Percentiles rank a stretch among this genome's conserved stretches.
These are phyloP conservation scores for Dendrophyllia cribrosa DNA, from an alignment of 64 coral and sea anemone genomes.

Conservation along the genomic window DNA sequence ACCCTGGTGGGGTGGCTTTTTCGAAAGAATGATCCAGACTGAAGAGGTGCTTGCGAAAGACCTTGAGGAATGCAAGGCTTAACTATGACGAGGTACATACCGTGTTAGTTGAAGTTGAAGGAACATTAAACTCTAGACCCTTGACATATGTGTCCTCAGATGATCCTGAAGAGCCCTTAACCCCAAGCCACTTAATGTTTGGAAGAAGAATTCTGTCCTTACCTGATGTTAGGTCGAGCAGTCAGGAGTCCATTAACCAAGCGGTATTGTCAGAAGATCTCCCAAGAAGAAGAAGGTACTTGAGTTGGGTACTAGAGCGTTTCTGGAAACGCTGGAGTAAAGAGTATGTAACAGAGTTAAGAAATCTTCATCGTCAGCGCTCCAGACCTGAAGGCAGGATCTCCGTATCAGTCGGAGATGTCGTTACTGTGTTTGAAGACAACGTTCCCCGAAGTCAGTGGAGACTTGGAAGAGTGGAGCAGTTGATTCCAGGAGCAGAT, in stretches of 20 bases:
- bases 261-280: neutral
- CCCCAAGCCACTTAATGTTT: constrained; percentile 19
- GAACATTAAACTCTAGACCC: too few species aligned
- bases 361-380: too few species aligned
- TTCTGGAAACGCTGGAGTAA: constrained; percentile 14
- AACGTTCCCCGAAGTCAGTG: too few species aligned
- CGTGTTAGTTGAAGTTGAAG: too few species aligned
- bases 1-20: constrained; percentile 56
- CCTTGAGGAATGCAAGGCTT: constrained; percentile 18
- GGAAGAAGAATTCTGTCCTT: constrained; percentile 16
- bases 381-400: too few species aligned
- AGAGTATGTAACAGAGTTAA: constrained; percentile 3
- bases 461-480: too few species aligned
- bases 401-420: too few species aligned
- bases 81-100: constrained; percentile 34
- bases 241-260: neutral
- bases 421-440: too few species aligned
- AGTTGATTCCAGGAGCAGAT: too few species aligned
- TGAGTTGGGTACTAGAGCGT: neutral
- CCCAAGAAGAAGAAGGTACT: neutral
- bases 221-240: neutral
- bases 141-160: too few species aligned
- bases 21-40: neutral
- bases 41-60: constrained; percentile 32
- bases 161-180: too few species aligned